These are phyloP conservation scores for Epizoanthus scotinus DNA, from an alignment of 92 coral and sea anemone genomes.

Conservation along the genomic window DNA sequence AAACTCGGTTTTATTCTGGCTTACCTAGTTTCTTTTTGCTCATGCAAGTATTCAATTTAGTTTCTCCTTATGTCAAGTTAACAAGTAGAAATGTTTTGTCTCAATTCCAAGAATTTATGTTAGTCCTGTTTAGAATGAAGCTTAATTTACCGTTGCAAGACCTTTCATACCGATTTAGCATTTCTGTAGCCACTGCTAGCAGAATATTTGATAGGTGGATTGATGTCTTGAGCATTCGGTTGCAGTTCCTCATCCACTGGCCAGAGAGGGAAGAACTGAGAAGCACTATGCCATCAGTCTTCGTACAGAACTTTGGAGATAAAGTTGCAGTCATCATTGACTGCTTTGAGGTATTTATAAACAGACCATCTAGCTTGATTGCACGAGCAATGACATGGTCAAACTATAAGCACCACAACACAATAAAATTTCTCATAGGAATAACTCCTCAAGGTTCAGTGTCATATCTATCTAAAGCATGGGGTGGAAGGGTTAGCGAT, in stretches of 20 bases:
- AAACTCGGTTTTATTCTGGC: slow-evolving; percentile 19
- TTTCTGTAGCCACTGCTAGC: slow-evolving; percentile 38
- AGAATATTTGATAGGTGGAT: slow-evolving; percentile 47
- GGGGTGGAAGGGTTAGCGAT: slow-evolving; percentile 62
- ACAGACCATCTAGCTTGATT: slow-evolving; percentile 48
- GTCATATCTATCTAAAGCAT: slow-evolving; percentile 57
- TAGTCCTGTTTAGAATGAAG: slow-evolving; percentile 33
- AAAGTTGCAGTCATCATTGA: slow-evolving; percentile 54
- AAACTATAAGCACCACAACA: slow-evolving; percentile 60
- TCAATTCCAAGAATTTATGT: slow-evolving; percentile 32
- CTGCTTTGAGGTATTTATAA: slow-evolving; percentile 55
- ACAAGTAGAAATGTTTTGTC: slow-evolving; percentile 34
- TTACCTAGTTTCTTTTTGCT: slow-evolving; percentile 6
- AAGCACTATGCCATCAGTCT: slow-evolving; percentile 41
- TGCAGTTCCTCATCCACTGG: slow-evolving; percentile 44
- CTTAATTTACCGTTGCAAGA: slow-evolving; percentile 43
- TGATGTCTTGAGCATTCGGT: slow-evolving; percentile 1
- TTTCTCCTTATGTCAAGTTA: slow-evolving; percentile 18
- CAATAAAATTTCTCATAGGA: slow-evolving; percentile 54
- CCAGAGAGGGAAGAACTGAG: slow-evolving; percentile 32
- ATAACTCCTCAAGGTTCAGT: slow-evolving; percentile 60
- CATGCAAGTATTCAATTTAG: slow-evolving; percentile 17
- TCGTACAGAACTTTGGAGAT: slow-evolving; percentile 41
- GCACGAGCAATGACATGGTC: slow-evolving; percentile 61
- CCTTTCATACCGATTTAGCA: slow-evolving; percentile 37